Percentiles rank a stretch among this genome's conserved stretches.
phyloP scores from a whole-genome alignment of 1,140 invertebrate species.

The Adelges cooleyi region DNA sequence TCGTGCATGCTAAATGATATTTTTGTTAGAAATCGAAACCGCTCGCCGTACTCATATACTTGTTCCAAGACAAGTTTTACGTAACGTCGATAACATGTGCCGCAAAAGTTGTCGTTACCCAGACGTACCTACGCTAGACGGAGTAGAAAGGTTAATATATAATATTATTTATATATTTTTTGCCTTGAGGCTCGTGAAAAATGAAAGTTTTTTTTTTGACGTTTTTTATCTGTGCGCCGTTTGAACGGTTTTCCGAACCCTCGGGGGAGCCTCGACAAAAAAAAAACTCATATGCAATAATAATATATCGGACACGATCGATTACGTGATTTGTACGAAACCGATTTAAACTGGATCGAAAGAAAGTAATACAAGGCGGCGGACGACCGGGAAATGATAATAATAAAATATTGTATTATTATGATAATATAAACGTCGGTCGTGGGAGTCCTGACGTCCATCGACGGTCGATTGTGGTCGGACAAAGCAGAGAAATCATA shows the following conservation, averaged over 20 bases:
- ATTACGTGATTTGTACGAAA: not conserved
- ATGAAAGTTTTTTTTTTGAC: conserved; percentile 1
- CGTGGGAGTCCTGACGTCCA: conserved; percentile 9
- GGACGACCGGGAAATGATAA: not conserved
- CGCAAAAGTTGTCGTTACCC: conserved; percentile 12
- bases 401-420: not conserved
- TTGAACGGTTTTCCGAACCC: too few relatives aligned
- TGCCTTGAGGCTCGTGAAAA: not conserved
- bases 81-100: conserved; percentile 1
- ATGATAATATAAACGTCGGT: not conserved
- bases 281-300: too few relatives aligned
- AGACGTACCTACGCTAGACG: not conserved
- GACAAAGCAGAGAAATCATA: conserved; percentile 26
- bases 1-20: too few relatives aligned
- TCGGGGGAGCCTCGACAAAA: too few relatives aligned
- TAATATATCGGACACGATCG: too few relatives aligned
- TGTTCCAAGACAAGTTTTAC: conserved; percentile 16
- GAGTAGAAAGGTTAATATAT: not conserved
- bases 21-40: conserved; percentile 18
- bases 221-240: too few relatives aligned
- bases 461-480: conserved; percentile 19
- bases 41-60: not conserved
- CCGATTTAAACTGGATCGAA: not conserved
- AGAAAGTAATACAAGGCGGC: conserved; percentile 6
- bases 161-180: too few relatives aligned